These are phyloP conservation scores for Anastrepha obliqua DNA, from an alignment of 1,140 invertebrate species.

Conservation along the genomic window DNA sequence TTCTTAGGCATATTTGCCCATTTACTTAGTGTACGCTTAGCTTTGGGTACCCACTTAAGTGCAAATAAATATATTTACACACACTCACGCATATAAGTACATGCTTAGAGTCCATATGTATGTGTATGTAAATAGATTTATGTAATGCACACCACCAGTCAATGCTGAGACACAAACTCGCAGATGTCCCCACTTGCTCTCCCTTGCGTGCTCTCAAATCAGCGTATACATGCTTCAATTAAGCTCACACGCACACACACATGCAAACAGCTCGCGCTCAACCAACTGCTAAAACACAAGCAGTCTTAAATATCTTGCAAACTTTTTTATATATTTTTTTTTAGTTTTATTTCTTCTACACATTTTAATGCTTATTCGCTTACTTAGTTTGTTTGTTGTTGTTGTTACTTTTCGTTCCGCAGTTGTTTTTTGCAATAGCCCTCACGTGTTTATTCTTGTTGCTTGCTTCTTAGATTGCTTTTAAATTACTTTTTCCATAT, in stretches of 20 bases:
- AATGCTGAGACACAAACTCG: not conserved
- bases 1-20: constrained; percentile 35
- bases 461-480: constrained; percentile 51
- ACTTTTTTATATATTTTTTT: constrained; percentile 1
- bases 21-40: constrained; percentile 41
- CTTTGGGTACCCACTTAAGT: constrained; percentile 27
- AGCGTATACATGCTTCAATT: constrained; percentile 30
- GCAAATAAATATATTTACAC: constrained; percentile 33
- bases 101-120: not conserved
- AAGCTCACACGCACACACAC: not conserved
- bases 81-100: not conserved
- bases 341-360: constrained; percentile 10
- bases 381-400: not conserved
- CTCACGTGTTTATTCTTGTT: not conserved
- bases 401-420: not conserved
- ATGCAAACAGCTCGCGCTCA: not conserved
- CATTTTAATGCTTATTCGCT: not conserved
- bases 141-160: not conserved
- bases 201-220: not conserved
- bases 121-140: not conserved
- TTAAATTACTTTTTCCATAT: constrained; percentile 47
- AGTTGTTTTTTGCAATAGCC: not conserved
- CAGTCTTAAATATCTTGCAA: constrained; percentile 8
- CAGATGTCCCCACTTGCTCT: not conserved
- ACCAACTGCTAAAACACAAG: constrained; percentile 47